A percentile compares a stretch with the other conserved stretches of the same genome.
Conservation (phyloP, 1,140 invertebrate genomes). For the Cotesia chilonis region DNA sequence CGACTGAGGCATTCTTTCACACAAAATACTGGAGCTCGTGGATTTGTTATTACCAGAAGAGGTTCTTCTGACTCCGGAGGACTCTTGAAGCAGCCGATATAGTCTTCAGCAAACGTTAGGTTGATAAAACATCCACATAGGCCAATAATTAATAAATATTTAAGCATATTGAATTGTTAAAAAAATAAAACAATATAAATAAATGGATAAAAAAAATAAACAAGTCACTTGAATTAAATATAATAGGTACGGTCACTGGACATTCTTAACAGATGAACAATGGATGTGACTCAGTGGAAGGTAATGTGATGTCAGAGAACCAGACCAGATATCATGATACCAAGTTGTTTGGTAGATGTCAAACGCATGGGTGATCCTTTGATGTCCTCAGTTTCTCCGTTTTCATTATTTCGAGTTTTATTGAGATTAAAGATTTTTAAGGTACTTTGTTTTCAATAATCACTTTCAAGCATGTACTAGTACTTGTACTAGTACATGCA, state of each 20-base stretch:
- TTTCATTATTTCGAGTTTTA: too few relatives aligned
- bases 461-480: too few relatives aligned
- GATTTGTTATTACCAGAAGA: background rate
- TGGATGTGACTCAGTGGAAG: background rate
- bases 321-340: background rate
- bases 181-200: background rate
- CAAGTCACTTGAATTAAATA: background rate
- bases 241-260: background rate
- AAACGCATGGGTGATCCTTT: too few relatives aligned
- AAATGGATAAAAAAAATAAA: background rate
- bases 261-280: slow-evolving; percentile 16
- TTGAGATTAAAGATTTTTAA: too few relatives aligned
- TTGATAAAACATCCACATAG: background rate
- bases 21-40: background rate
- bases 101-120: background rate
- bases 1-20: slow-evolving; percentile 47
- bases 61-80: background rate
- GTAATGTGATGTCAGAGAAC: background rate
- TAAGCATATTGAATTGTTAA: background rate
- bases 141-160: background rate
- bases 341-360: too few relatives aligned
- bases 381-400: too few relatives aligned
- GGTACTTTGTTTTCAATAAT: too few relatives aligned
- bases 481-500: too few relatives aligned
- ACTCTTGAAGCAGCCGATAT: background rate